phyloP scores from a whole-genome alignment of 1,140 invertebrate species.

The Probaryconus sp. region DNA sequence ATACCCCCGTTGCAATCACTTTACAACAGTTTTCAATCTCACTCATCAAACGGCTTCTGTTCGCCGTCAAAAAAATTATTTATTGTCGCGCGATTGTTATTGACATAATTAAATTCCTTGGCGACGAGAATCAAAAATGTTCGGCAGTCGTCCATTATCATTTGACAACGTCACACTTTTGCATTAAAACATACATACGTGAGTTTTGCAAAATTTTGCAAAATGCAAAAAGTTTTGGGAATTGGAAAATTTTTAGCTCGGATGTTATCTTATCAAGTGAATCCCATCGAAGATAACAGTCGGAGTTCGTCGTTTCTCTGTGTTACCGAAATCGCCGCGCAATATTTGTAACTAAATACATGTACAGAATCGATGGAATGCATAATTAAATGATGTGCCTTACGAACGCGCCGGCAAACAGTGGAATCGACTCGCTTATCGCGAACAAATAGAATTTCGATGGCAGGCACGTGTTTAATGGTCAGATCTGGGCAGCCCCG shows the following conservation, averaged over 20 bases:
- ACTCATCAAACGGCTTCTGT: conserved; percentile 33
- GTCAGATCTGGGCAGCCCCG: conserved; percentile 26
- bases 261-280: too few relatives aligned
- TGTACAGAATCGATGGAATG: conserved; percentile 33
- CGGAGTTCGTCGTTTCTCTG: too few relatives aligned
- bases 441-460: conserved; percentile 69
- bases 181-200: background rate
- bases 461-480: conserved; percentile 48
- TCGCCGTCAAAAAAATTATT: conserved; percentile 47
- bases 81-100: conserved; percentile 43
- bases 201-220: too few relatives aligned
- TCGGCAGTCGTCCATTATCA: conserved; percentile 28
- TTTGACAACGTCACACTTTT: conserved; percentile 18
- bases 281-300: too few relatives aligned
- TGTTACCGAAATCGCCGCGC: too few relatives aligned
- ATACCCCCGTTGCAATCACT: conserved; percentile 46
- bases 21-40: conserved; percentile 50
- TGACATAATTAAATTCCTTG: conserved; percentile 42
- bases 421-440: conserved; percentile 59
- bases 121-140: too few relatives aligned
- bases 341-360: conserved; percentile 36
- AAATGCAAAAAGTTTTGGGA: too few relatives aligned
- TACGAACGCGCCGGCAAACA: conserved; percentile 55
- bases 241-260: too few relatives aligned
- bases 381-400: conserved; percentile 54